Evolutionary conservation across 1,140 invertebrate genomes (phyloP).

Genomic region (Drosophila ogumai): DNA sequence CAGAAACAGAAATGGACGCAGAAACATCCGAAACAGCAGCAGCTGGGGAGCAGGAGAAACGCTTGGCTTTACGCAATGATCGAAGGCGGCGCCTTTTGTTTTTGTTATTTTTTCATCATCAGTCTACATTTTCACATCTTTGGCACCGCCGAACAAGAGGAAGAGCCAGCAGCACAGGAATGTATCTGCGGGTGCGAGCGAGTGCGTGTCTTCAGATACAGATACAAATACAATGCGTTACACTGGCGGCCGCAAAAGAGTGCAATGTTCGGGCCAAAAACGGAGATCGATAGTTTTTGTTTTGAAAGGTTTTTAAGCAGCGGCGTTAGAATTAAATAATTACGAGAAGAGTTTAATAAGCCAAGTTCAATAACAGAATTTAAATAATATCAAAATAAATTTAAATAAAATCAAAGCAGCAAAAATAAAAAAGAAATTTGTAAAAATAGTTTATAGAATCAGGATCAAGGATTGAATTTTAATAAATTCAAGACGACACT

Average conservation of each 20-base stretch:
- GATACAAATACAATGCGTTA: slow-evolving; percentile 14
- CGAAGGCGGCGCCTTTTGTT: slow-evolving; percentile 58
- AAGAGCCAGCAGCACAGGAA: slow-evolving; percentile 14
- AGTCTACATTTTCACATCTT: slow-evolving; percentile 78
- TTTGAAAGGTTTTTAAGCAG: not conserved
- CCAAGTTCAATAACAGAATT: no score
- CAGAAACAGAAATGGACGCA: slow-evolving; percentile 37
- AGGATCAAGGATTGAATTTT: not conserved
- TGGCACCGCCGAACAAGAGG: slow-evolving; percentile 22
- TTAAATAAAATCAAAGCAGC: no score
- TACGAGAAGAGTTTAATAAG: no score
- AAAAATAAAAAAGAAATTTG: no score
- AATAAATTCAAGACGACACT: not conserved
- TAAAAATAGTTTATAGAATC: no score
- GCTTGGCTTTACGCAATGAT: slow-evolving; percentile 79
- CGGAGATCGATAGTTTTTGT: not conserved
- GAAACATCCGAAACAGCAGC: slow-evolving; percentile 31
- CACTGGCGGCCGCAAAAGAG: slow-evolving; percentile 39
- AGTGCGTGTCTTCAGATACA: slow-evolving; percentile 34
- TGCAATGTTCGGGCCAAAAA: slow-evolving; percentile 16
- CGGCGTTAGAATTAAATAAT: not conserved
- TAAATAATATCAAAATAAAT: no score
- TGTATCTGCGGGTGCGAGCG: slow-evolving; percentile 28
- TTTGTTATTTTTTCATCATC: slow-evolving; percentile 70
- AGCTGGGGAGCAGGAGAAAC: slow-evolving; percentile 15